Conservation (phyloP, 2,888 invertebrate genomes). For the Drosophila phalerata region DNA sequence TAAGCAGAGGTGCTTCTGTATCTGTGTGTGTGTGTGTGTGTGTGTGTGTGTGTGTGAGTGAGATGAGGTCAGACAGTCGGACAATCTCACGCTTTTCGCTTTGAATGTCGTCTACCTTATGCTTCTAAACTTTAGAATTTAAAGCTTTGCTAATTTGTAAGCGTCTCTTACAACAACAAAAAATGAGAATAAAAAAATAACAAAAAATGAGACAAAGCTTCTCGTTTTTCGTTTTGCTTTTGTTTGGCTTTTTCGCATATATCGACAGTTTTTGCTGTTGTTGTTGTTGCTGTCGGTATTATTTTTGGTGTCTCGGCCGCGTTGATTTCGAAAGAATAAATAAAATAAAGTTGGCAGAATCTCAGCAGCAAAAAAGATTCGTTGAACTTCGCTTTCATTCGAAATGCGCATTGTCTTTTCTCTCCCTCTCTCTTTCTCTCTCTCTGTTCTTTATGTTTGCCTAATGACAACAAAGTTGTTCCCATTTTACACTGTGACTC, state of each 20-base stretch:
- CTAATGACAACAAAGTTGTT: conserved; percentile 9
- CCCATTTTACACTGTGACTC: conserved; percentile 1
- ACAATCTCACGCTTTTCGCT: conserved; percentile 25
- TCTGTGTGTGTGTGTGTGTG: conserved; percentile 16
- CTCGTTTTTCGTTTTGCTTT: conserved; percentile 56
- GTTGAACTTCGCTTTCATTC: conserved; percentile 66
- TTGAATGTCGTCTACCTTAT: conserved; percentile 74
- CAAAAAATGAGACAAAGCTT: conserved; percentile 17
- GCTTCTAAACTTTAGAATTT: conserved; percentile 14
- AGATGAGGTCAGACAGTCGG: conserved; percentile 65
- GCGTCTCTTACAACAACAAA: conserved; percentile 48
- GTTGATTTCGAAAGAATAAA: conserved; percentile 49
- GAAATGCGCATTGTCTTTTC: conserved; percentile 17
- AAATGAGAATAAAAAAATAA: conserved; percentile 2
- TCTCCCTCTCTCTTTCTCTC: background rate
- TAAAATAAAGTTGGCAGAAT: conserved; percentile 39
- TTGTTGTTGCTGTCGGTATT: conserved; percentile 39
- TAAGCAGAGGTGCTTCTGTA: conserved; percentile 7
- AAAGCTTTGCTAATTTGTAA: conserved; percentile 65
- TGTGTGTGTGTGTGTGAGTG: conserved; percentile 26
- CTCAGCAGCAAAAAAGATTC: conserved; percentile 47
- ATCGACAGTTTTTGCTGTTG: conserved; percentile 42
- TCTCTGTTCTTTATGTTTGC: background rate
- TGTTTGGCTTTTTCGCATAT: conserved; percentile 64
- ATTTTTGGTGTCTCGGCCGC: conserved; percentile 55